phyloP scores from a whole-genome alignment of 2,113 vertebrate species.

The Falcunculus frontatus region DNA sequence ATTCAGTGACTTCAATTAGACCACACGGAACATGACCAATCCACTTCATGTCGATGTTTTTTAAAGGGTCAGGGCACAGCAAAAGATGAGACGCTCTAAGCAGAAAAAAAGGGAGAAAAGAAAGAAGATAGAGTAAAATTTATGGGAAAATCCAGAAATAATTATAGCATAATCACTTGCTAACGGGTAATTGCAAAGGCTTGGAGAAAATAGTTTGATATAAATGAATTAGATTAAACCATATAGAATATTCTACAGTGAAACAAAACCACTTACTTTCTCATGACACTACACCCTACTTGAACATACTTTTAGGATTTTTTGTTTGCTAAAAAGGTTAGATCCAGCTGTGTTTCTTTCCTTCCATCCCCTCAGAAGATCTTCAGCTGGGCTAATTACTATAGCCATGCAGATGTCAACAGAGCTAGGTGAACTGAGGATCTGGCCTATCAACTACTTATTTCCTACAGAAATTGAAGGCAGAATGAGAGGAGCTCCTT shows the following conservation, averaged over 20 bases:
- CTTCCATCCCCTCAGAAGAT: background rate
- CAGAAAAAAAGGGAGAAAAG: background rate
- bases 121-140: background rate
- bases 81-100: background rate
- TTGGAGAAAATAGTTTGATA: background rate
- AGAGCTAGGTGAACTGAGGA: background rate
- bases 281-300: background rate
- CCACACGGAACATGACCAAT: background rate
- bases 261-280: background rate
- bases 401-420: rapidly evolving
- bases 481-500: background rate
- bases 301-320: background rate
- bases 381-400: background rate
- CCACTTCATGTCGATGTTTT: background rate
- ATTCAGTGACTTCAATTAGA: background rate
- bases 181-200: background rate
- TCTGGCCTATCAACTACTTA: background rate
- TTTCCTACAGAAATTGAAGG: background rate
- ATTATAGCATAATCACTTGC: background rate
- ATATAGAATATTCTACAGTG: background rate
- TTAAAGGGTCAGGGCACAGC: background rate
- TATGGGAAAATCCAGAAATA: background rate
- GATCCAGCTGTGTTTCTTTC: background rate
- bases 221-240: background rate
- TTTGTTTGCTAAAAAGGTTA: background rate